Conservation (phyloP, 2,888 invertebrate genomes). For the Caenorhabditis imperialis region DNA sequence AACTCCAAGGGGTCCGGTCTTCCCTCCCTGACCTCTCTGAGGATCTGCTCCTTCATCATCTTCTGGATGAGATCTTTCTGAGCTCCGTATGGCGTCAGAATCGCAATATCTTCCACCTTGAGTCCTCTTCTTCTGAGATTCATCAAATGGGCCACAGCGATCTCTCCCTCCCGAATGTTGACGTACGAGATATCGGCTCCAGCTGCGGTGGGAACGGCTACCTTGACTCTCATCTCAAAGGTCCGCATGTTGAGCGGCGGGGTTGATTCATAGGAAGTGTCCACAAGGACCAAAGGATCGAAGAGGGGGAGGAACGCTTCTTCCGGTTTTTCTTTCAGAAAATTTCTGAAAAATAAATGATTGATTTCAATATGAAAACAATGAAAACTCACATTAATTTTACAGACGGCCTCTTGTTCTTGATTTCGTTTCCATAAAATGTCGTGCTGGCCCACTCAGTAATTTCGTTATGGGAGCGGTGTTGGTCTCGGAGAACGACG, state of each 20-base stretch:
- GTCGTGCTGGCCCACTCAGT: constrained; percentile 5
- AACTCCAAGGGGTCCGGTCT: neutral
- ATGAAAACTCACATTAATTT: no score
- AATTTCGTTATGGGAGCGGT: constrained; percentile 13
- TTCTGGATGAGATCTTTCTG: neutral
- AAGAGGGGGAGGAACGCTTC: no score
- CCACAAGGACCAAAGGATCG: no score
- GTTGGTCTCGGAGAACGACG: constrained; percentile 17
- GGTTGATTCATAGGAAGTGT: no score
- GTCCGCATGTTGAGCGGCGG: no score
- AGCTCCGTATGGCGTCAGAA: constrained; percentile 26
- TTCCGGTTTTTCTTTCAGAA: no score
- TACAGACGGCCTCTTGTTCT: no score
- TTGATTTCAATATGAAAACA: no score
- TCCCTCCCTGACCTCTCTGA: neutral
- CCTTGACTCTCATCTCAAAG: no score
- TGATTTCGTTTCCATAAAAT: constrained; percentile 24
- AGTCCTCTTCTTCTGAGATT: neutral
- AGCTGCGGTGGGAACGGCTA: no score
- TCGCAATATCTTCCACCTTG: neutral
- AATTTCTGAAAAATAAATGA: no score
- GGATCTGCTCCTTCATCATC: neutral
- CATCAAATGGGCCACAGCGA: constrained; percentile 2
- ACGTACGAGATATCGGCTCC: no score
- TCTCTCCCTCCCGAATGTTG: neutral